Conservation (phyloP, 1,140 invertebrate species). For the Macrostomum lignano region DNA sequence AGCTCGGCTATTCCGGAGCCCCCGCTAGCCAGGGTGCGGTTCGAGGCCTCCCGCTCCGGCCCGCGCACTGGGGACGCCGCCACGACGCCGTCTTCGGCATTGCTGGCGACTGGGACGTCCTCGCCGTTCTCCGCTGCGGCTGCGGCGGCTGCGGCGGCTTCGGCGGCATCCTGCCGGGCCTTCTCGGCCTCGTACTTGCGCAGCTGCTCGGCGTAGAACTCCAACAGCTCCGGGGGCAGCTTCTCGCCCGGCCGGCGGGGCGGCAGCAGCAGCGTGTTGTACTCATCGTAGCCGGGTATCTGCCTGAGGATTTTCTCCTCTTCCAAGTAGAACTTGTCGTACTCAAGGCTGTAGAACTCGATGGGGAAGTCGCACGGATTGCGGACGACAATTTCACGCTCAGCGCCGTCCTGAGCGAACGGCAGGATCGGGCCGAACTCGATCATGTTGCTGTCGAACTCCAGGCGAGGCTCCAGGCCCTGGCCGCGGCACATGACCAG, state of each 20-base stretch:
- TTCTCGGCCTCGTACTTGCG: slow-evolving; percentile 11
- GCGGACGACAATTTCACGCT: slow-evolving; percentile 19
- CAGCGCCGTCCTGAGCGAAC: slow-evolving; percentile 19
- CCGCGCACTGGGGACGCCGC: too few relatives aligned
- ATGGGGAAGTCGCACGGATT: slow-evolving; percentile 26
- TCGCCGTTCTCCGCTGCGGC: too few relatives aligned
- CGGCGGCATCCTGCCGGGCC: slow-evolving; percentile 9
- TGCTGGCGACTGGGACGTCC: too few relatives aligned
- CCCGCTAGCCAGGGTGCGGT: too few relatives aligned
- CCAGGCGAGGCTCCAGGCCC: slow-evolving; percentile 18
- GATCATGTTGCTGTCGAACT: slow-evolving; percentile 15
- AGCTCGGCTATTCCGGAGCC: slow-evolving; percentile 20
- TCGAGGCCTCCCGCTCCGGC: too few relatives aligned
- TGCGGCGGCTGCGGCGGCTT: slow-evolving; percentile 1
- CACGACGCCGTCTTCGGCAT: too few relatives aligned
- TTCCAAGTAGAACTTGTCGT: slow-evolving; percentile 23
- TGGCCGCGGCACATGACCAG: slow-evolving; percentile 20
- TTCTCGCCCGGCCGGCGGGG: slow-evolving; percentile 18
- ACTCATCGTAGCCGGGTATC: slow-evolving; percentile 28
- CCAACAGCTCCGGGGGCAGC: slow-evolving; percentile 19
- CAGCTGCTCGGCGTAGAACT: slow-evolving; percentile 22
- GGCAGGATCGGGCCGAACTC: slow-evolving; percentile 26
- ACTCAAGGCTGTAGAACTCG: slow-evolving; percentile 27
- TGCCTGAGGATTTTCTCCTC: slow-evolving; percentile 18
- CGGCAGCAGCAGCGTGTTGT: slow-evolving; percentile 23